These are phyloP conservation scores for Heliornis fulica DNA, from an alignment of 2,113 vertebrate genomes.

Conservation along the genomic window DNA sequence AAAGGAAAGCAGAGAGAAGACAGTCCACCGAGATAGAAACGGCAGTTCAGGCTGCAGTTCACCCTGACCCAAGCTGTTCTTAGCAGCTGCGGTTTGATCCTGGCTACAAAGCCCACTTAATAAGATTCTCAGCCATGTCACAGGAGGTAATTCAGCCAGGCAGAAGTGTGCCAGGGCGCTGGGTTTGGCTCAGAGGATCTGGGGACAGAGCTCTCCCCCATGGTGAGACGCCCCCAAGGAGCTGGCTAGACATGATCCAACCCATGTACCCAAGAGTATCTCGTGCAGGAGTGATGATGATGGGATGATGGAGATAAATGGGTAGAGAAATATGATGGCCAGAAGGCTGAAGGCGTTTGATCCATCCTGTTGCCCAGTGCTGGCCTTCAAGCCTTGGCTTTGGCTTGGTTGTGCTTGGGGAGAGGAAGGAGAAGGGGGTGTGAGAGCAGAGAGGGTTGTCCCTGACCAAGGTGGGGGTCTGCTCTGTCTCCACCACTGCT, in stretches of 20 bases:
- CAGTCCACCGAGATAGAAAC: neutral
- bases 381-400: neutral
- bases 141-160: neutral
- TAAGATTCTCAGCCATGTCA: neutral
- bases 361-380: neutral
- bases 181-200: neutral
- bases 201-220: neutral
- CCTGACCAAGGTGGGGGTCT: neutral
- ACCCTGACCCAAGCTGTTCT: neutral
- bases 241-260: neutral
- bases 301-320: neutral
- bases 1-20: neutral
- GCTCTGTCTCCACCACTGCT: neutral
- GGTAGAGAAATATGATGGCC: accelerated
- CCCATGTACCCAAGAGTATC: accelerated
- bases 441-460: neutral
- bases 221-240: neutral
- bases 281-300: accelerated
- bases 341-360: neutral
- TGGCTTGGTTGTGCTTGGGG: neutral
- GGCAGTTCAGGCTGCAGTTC: neutral
- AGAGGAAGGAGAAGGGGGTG: neutral
- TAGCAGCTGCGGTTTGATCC: slow-evolving; percentile 13
- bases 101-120: slow-evolving; percentile 25
- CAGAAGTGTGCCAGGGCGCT: neutral